Percentiles rank a stretch among this genome's conserved stretches.
Conservation (phyloP, 1,140 invertebrate genomes). For the Aphelenchoides besseyi region DNA sequence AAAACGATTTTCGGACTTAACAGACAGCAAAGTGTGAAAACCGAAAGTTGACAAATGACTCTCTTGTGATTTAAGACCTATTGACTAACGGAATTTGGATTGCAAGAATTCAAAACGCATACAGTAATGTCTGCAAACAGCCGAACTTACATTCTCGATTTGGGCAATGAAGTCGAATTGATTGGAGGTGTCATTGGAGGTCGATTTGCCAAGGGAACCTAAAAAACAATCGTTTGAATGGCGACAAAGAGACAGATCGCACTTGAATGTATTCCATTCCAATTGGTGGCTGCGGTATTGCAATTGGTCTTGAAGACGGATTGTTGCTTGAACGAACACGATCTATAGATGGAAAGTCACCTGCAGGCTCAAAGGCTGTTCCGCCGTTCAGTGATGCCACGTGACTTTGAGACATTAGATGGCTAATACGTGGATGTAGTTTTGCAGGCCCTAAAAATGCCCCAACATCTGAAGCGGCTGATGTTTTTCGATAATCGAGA, state of each 20-base stretch:
- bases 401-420: neutral
- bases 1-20: neutral
- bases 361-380: slow-evolving; percentile 12
- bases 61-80: neutral
- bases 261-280: slow-evolving; percentile 18
- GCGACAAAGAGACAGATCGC: no score
- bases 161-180: neutral
- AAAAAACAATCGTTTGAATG: slow-evolving; percentile 7
- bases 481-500: neutral
- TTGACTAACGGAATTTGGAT: neutral
- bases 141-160: neutral
- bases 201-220: slow-evolving; percentile 1
- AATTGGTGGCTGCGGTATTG: neutral
- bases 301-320: slow-evolving; percentile 19
- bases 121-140: neutral
- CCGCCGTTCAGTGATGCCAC: neutral
- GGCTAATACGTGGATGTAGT: neutral
- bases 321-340: neutral
- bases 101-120: neutral
- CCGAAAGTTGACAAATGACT: neutral
- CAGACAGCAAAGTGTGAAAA: slow-evolving; percentile 6
- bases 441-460: neutral
- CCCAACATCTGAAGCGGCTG: slow-evolving; percentile 11
- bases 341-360: slow-evolving; percentile 21
- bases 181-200: neutral